Evolutionary conservation across 1,140 invertebrate species (phyloP), one percentile per base, ranked within the genome.

Genomic region (Colletes gigas): DNA sequence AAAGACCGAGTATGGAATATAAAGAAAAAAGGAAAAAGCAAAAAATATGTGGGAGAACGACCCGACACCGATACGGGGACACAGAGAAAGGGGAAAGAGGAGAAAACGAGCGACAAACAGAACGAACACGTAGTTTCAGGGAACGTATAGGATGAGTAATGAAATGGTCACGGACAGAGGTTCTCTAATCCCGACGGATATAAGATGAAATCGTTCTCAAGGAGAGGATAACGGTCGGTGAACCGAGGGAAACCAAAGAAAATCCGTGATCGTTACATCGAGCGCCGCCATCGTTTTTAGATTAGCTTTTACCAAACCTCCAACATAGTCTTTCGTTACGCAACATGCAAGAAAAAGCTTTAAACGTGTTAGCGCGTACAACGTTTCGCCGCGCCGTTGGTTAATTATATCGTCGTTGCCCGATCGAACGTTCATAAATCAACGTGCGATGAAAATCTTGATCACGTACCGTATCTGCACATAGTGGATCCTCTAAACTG

Each of bases 91-190:
- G 59, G 21, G 60, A 55, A 57, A 41, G 47, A 17, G 41, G 50
- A 54, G 68, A 68, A 15, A 39, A 44, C 39, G 73, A 81, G 21
- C 62, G 75, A 86, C 72, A 87, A 73, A 87, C 70, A 68, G 67
- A 82, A 82, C 65, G 78, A 75, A 82, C 80, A 79, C 72, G 83
- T 84, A 84, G 72, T 82, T 72, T 73, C 76, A 68, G 57, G 57
- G 68, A 80, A 78, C 83, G 81, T 81, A 74, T 82, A 83, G 78
- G 87, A 88, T 88, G 86, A 89, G 88, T 88, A 89, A 89, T 88
- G 86, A 89, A 89, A 89, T 84, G 84, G 84, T 86, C 81, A 86
- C 75, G 72, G 67, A 83, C 78, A 85, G 83, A 85, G 82, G 71
- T 88, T 88, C 82, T 86, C 78, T 87, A 89, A 88, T 86, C 86